phyloP scores from a whole-genome alignment of 2,888 invertebrate species.

The Drosophila lutescens region DNA sequence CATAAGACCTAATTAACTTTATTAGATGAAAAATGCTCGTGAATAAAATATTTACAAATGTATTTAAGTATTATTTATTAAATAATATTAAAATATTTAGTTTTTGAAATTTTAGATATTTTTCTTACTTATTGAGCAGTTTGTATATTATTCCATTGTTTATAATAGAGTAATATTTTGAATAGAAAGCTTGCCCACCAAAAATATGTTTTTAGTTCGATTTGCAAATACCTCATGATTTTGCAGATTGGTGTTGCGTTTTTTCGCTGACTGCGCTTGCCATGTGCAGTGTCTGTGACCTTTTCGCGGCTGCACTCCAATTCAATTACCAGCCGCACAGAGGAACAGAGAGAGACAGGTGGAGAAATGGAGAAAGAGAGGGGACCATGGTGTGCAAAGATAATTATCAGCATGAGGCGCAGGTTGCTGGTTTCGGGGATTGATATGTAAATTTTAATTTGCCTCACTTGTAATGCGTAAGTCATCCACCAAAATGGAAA shows the following conservation, averaged over 20 bases:
- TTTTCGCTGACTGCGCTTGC: slow-evolving; percentile 37
- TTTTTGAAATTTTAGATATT: too few relatives aligned
- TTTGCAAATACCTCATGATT: neutral
- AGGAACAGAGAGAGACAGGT: slow-evolving; percentile 6
- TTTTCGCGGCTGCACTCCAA: slow-evolving; percentile 62
- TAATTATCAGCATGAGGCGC: slow-evolving; percentile 68
- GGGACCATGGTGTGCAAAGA: slow-evolving; percentile 36
- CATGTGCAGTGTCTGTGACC: slow-evolving; percentile 67
- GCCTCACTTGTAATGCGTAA: slow-evolving; percentile 66
- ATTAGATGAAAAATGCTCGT: too few relatives aligned
- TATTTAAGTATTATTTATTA: too few relatives aligned
- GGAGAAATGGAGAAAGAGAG: slow-evolving; percentile 31
- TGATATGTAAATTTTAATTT: slow-evolving; percentile 68
- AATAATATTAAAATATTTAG: too few relatives aligned
- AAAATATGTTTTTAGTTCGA: neutral
- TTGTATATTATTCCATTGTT: too few relatives aligned
- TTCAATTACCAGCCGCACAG: slow-evolving; percentile 60
- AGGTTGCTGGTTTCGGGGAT: slow-evolving; percentile 55
- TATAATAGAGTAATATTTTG: too few relatives aligned
- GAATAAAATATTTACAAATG: too few relatives aligned
- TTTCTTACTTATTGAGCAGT: too few relatives aligned
- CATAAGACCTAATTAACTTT: too few relatives aligned
- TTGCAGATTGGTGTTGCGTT: slow-evolving; percentile 44
- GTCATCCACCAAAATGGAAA: slow-evolving; percentile 47
- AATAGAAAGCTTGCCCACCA: too few relatives aligned